A percentile compares a stretch with the other conserved stretches of the same genome.
These are phyloP conservation scores for Subanguina moxae DNA, from an alignment of 1,140 invertebrate species.

Conservation along the genomic window DNA sequence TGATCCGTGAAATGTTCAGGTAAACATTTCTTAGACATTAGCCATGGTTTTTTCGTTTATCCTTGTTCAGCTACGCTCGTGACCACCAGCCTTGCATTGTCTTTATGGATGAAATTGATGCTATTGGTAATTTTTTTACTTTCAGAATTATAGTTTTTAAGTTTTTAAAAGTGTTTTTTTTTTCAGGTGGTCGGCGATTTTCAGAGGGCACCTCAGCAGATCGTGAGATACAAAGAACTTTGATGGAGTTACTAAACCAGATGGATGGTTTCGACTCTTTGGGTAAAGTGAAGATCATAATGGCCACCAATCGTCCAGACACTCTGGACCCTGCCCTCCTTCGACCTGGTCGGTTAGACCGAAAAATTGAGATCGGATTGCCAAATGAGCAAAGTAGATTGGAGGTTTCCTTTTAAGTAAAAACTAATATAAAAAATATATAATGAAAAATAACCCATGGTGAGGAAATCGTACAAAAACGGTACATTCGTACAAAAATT, in stretches of 20 bases:
- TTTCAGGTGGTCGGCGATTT: conserved; percentile 82
- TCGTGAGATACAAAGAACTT: conserved; percentile 95
- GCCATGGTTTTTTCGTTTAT: too few relatives aligned
- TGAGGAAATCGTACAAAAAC: too few relatives aligned
- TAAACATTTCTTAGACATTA: too few relatives aligned
- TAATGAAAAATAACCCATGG: too few relatives aligned
- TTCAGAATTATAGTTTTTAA: conserved; percentile 17
- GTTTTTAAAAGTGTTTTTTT: not conserved
- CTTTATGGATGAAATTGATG: conserved; percentile 99
- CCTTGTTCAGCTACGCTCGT: conserved; percentile 93
- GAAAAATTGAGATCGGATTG: conserved; percentile 97
- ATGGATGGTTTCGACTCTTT: conserved; percentile 99
- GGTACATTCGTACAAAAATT: too few relatives aligned
- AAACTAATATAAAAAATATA: conserved; percentile 16
- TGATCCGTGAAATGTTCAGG: conserved; percentile 99
- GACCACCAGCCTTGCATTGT: conserved; percentile 99
- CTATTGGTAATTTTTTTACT: conserved; percentile 80
- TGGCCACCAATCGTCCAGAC: conserved; percentile 92
- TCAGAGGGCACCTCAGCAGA: conserved; percentile 98
- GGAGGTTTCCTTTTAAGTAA: conserved; percentile 35
- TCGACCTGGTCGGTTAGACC: conserved; percentile 77
- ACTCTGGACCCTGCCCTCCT: conserved; percentile 70
- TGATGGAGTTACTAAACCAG: conserved; percentile 98
- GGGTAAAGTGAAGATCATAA: conserved; percentile 95
- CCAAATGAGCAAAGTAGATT: conserved; percentile 90